Evolutionary conservation across 2,113 vertebrate species (phyloP), one percentile per base, ranked within the genome.

Genomic region (Strix uralensis): DNA sequence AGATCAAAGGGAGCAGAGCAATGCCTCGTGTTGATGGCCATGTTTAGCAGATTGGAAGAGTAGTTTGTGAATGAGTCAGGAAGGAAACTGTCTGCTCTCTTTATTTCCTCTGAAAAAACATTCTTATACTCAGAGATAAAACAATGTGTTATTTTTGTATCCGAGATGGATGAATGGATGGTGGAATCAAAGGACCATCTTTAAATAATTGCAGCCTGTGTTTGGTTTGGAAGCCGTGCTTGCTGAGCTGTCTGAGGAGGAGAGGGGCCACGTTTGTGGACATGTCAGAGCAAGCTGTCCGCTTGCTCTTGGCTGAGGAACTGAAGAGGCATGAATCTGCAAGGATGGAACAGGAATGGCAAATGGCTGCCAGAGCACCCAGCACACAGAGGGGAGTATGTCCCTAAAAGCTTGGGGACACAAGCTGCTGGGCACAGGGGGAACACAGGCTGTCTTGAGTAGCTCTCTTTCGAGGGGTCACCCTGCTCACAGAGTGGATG

Each of bases 1-100:
- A 93, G 95, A 97, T 96, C 96, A 97, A 97, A 96, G 78, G 72
- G 75, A 88, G 38, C 15, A 11, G 86, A 97, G 86, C 72, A 91
- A 46, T 0, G 8, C 93, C 87, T 97, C 66, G 2, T 95, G 92
- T 90, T 15, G 62, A 93, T 93, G 80, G 79, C 94, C 93, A 9
- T 42, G 94, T 97, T 97, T 82, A 97, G 97, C 94, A 94, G 81
- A 92, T 86, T 96, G 95, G 70, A 88, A 92, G 96, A 98, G 95
- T 72, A 95, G 97, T 96, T 97, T 97, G 92, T 96, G 97, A 98
- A 98, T 98, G 97, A 97, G 96, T 94, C 98, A 99, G 99, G 99
- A 99, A 99, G 99, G 99, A 99, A 99, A 96, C 97, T 74, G 98
- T 99, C 99, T 99, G 98, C 98, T 97, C 77, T 98, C 98, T 98